These are phyloP conservation scores for Tillus elongatus DNA, from an alignment of 2,888 invertebrate genomes.

Conservation along the genomic window DNA sequence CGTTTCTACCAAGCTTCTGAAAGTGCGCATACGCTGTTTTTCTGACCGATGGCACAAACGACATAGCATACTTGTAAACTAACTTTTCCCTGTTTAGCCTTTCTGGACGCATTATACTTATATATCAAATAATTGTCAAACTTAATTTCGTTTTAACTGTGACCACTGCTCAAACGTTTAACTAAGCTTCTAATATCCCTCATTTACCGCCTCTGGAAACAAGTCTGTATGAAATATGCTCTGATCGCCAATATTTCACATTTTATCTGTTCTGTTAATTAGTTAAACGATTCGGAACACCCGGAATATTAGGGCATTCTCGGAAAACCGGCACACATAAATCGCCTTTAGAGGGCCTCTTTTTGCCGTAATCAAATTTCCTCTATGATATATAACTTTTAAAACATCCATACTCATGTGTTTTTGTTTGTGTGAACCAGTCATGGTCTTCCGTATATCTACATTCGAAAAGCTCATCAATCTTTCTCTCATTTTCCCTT, in stretches of 20 bases:
- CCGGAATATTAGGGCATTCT: neutral
- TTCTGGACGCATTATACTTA: too few species aligned
- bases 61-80: too few species aligned
- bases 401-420: slow-evolving; percentile 1
- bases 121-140: too few species aligned
- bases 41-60: too few species aligned
- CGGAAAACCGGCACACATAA: neutral
- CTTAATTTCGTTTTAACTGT: too few species aligned
- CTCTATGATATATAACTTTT: neutral
- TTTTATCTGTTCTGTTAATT: neutral
- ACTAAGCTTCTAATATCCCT: too few species aligned
- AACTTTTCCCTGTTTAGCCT: too few species aligned
- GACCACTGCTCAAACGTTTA: too few species aligned
- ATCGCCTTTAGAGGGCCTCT: neutral
- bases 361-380: slow-evolving; percentile 3
- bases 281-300: neutral
- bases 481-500: slow-evolving; percentile 6
- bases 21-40: too few species aligned
- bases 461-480: neutral
- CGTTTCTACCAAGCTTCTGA: too few species aligned
- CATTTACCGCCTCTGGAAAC: too few species aligned
- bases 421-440: slow-evolving; percentile 1
- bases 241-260: neutral
- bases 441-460: neutral
- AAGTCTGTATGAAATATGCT: too few species aligned